phyloP scores from a whole-genome alignment of 1,140 invertebrate species.

The Saccostrea cuccullata region DNA sequence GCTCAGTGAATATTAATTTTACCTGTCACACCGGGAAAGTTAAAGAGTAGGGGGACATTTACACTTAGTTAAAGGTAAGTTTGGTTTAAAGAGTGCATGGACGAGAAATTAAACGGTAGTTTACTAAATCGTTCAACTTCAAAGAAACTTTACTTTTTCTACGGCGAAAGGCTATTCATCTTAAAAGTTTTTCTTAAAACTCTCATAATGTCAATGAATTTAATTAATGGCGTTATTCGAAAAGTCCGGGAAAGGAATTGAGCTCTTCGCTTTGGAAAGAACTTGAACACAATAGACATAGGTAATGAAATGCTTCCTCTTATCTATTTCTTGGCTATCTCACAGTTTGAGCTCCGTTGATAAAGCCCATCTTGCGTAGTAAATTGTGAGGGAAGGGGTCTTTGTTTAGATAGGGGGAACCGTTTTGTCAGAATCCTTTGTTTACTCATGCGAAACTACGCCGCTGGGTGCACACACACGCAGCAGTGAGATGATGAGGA shows the following conservation, averaged over 20 bases:
- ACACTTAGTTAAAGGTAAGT: neutral
- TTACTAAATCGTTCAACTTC: neutral
- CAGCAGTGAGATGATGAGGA: neutral
- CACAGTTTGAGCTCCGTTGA: neutral
- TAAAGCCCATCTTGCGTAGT: neutral
- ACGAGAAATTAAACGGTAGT: neutral
- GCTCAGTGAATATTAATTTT: neutral
- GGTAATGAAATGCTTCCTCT: neutral
- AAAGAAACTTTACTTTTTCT: neutral
- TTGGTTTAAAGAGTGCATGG: neutral
- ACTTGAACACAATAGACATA: neutral
- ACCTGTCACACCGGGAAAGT: neutral
- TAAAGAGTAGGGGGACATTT: neutral
- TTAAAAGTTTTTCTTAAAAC: neutral
- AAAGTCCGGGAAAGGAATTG: neutral
- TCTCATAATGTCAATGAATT: neutral
- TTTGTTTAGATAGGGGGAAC: constrained; percentile 19
- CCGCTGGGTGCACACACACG: constrained; percentile 16
- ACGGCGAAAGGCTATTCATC: neutral
- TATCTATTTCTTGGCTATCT: neutral
- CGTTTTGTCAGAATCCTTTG: constrained; percentile 1
- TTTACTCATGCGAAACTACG: constrained; percentile 10
- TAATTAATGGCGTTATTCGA: neutral
- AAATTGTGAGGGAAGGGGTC: neutral
- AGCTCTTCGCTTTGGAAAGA: neutral